These are phyloP conservation scores for Bovichtus variegatus DNA, from an alignment of 2,797 vertebrate species.

Conservation along the genomic window DNA sequence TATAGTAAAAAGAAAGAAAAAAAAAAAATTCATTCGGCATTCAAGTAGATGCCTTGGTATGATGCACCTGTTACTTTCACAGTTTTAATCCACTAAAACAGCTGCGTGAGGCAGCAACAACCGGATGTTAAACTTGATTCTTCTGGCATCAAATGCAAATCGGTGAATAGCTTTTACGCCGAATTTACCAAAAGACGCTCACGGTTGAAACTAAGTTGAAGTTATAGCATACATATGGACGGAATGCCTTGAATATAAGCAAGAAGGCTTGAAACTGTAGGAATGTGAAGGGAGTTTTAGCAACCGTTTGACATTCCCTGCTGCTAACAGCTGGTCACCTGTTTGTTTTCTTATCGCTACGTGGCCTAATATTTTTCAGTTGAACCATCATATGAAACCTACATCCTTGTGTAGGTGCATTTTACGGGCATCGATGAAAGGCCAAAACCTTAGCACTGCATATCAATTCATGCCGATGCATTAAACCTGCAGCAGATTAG, in stretches of 20 bases:
- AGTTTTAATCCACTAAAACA: neutral
- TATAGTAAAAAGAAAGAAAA: neutral
- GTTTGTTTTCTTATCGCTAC: neutral
- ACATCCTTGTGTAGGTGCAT: rapidly evolving
- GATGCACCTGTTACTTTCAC: neutral
- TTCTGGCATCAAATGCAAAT: neutral
- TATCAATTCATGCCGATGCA: neutral
- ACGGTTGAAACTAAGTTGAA: neutral
- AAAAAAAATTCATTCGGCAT: neutral
- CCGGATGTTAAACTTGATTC: neutral
- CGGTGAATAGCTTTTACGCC: too few species aligned
- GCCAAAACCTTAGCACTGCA: rapidly evolving
- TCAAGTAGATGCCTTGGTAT: neutral
- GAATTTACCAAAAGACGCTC: neutral
- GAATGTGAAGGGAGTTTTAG: neutral
- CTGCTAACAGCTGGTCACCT: constrained; percentile 58
- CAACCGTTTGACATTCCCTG: neutral
- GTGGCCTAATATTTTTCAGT: neutral
- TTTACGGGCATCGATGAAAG: rapidly evolving
- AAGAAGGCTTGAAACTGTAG: neutral
- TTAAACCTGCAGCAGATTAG: constrained; percentile 12
- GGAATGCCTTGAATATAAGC: neutral
- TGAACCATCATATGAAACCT: neutral
- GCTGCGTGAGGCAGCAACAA: neutral
- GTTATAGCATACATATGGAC: rapidly evolving